A percentile compares a stretch with the other conserved stretches of the same genome.
These are phyloP conservation scores for Cyprinus carpio DNA, from an alignment of 2,113 vertebrate genomes.

Conservation along the genomic window DNA sequence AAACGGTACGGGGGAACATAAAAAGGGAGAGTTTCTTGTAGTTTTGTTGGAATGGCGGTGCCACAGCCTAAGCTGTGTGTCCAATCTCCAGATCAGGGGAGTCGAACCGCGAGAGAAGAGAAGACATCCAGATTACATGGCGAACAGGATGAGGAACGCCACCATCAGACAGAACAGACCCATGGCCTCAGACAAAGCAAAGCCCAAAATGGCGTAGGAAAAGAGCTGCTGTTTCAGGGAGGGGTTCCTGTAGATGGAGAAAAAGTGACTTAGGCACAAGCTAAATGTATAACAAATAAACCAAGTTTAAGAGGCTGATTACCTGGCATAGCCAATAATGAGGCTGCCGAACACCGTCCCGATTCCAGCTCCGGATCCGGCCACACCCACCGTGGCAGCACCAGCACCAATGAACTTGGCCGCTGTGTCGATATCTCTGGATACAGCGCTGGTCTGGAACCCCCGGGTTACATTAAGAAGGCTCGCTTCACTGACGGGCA, in stretches of 20 bases:
- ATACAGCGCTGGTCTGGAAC: constrained; percentile 75
- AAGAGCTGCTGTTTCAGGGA: constrained; percentile 83
- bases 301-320: background rate
- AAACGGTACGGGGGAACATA: constrained; percentile 62
- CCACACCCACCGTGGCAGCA: constrained; percentile 80
- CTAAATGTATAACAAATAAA: background rate
- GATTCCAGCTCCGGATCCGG: constrained; percentile 80
- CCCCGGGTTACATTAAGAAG: constrained; percentile 62
- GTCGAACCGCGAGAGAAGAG: constrained; percentile 24
- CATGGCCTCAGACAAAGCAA: constrained; percentile 81
- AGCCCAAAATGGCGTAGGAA: constrained; percentile 81
- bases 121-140: constrained; percentile 69
- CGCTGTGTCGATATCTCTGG: constrained; percentile 78
- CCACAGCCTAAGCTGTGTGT: constrained; percentile 56
- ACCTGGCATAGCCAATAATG: constrained; percentile 82
- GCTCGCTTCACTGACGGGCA: constrained; percentile 67
- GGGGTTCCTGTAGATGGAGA: constrained; percentile 71
- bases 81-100: constrained; percentile 47
- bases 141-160: constrained; percentile 81
- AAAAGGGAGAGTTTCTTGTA: constrained; percentile 60
- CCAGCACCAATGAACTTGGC: constrained; percentile 82
- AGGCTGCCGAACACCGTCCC: constrained; percentile 81
- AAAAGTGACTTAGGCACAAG: background rate
- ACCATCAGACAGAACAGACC: constrained; percentile 83
- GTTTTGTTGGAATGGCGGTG: constrained; percentile 70